Base-by-base conservation (phyloP, 2,113 vertebrate genomes). In the Hydrochoerus hydrochaeris region DNA sequence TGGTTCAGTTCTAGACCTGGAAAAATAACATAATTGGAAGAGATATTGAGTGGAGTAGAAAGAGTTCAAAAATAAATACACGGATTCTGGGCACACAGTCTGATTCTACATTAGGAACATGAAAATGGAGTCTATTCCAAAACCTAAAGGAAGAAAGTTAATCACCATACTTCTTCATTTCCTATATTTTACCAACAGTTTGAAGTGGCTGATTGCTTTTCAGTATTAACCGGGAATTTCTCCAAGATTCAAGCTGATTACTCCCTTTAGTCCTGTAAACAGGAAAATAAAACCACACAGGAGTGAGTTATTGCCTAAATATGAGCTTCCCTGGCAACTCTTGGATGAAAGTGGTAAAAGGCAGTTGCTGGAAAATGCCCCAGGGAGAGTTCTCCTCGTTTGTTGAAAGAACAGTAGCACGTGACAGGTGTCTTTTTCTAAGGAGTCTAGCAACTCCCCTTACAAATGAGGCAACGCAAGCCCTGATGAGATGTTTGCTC, bases 381-480 rank as follows among this genome's bases (percentile, higher is more conserved):
- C 67, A 62, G 77, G 88, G 69, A 97, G 96, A 88, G 22, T 32
- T 65, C 93, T 98, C 98, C 93, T 98, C 98, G 12, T 71, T 52
- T 98, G 97, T 85, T 80, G 95, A 90, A 75, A 90, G 89, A 85
- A 38, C 96, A 73, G 94, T 52, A 91, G 88, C 96, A 99, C 98
- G 98, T 99, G 97, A 93, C 99, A 99, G 91, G 98, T 97, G 17
- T 98, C 96, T 85, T 97, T 75, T 97, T 84, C 98, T 97, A 84
- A 98, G 98, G 95, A 98, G 96, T 90, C 97, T 96, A 57, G 98
- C 97, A 95, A 99, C 98, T 98, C 98, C 98, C 52, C 97, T 97
- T 95, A 99, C 98, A 95, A 98, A 98, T 38, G 97, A 99, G 13
- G 98, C 98, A 98, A 98, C 98, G 83, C 96, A 98, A 98, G 84